Evolutionary conservation across 2,888 invertebrate species (phyloP), one percentile per base, ranked within the genome.

Genomic region (Melinaea marsaeus): DNA sequence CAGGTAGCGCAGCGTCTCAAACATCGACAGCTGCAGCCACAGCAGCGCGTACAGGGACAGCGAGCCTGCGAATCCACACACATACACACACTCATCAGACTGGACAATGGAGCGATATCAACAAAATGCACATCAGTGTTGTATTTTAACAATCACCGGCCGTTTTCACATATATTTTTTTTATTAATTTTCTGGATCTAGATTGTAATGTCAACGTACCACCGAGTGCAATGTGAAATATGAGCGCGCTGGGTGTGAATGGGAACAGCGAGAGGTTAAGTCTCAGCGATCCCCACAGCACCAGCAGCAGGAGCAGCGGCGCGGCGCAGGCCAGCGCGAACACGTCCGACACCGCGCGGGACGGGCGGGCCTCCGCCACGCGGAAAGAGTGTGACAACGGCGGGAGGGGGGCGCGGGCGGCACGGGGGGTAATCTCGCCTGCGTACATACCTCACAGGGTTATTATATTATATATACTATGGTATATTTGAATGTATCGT

Each of bases 21-120:
- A 99, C 99, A 99, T 99, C 79, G 97, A 95, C 74, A 99, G 91
- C 79, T 95, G 93, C 73, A 98, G 88, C 98, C 99, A 99, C 91
- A 99, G 98, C 75, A 95, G 86, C 61, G 93, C 94, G 90, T 98
- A 99, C 62, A 99, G 93, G 0, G 92, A 92, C 77, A 99, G 95
- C 63, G 98, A 97, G 37, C 92, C 96, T 95, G 90, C 13, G 86
- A 87, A 55, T 2, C 37, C 34, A 54, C 35, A 13, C 0, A 4
- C 9, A 34, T 7, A 13, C 35, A 34, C 32, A 45, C 6, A 47
- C 47, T n/a, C 9, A 47, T 11, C 6, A 3, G 3, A 9, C 46
- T 46, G 3, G 7, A 13, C 7, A 46, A 46, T 13, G 46, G 22
- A 22, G 22, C 22, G 22, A 22, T 22, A 22, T 22, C 22, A 22